Conservation (phyloP, 2,797 vertebrate species). For the Macrochelys suwanniensis region DNA sequence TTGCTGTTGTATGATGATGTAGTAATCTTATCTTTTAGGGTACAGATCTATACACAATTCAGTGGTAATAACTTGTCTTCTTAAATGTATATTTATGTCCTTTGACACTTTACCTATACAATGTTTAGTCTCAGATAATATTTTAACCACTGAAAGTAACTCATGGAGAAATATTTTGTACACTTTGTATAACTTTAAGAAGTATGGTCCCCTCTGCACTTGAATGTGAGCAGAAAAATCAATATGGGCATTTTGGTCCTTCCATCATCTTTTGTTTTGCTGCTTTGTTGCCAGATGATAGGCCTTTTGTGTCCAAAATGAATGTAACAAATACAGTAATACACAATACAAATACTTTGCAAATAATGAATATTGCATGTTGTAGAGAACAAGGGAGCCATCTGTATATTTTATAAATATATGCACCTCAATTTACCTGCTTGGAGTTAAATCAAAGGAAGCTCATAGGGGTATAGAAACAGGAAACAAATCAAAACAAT, state of each 20-base stretch:
- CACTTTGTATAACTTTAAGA: not conserved
- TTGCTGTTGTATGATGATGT: too few species aligned
- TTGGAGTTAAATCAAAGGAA: not conserved
- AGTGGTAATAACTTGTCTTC: too few species aligned
- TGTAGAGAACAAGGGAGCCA: not conserved
- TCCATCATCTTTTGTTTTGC: not conserved
- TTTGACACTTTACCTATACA: not conserved
- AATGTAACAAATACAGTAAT: not conserved
- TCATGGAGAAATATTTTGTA: not conserved
- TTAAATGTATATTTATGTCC: too few species aligned
- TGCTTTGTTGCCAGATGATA: not conserved
- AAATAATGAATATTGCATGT: not conserved
- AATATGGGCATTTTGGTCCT: not conserved
- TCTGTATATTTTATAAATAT: not conserved
- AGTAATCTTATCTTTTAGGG: too few species aligned
- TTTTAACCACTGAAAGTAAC: too few species aligned
- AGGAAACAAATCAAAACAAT: not conserved
- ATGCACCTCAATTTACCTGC: not conserved
- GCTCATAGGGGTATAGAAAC: not conserved
- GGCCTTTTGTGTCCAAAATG: not conserved
- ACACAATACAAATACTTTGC: not conserved
- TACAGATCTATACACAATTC: too few species aligned
- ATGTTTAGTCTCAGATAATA: not conserved
- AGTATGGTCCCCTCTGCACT: not conserved
- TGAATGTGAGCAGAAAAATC: not conserved